A percentile compares a stretch with the other conserved stretches of the same genome.
Conservation (phyloP, 1,140 invertebrate genomes). For the Lucilia sericata region DNA sequence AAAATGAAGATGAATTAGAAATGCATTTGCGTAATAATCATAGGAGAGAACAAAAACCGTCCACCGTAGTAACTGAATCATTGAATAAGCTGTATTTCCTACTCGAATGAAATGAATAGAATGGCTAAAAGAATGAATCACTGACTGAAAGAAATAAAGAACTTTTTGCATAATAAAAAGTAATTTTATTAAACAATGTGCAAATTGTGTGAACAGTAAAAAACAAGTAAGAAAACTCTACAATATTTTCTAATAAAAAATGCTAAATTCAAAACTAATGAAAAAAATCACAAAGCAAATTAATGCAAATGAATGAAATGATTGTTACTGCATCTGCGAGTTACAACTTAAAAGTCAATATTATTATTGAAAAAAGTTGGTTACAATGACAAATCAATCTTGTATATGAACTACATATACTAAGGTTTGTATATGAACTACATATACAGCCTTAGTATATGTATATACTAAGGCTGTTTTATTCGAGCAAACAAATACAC, state of each 20-base stretch:
- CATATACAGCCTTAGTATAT: too few species aligned
- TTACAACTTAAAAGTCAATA: background rate
- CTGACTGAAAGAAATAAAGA: background rate
- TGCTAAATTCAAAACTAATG: too few species aligned
- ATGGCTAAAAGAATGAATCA: too few species aligned
- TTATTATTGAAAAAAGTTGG: background rate
- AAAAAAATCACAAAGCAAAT: too few species aligned
- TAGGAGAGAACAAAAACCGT: background rate
- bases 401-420: background rate
- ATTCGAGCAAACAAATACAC: too few species aligned
- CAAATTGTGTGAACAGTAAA: background rate
- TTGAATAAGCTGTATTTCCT: too few species aligned
- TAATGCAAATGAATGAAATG: too few species aligned
- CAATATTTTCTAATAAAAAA: slow-evolving; percentile 11
- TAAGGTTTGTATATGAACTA: background rate
- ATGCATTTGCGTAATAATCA: background rate
- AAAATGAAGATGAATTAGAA: slow-evolving; percentile 21
- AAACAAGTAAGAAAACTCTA: background rate
- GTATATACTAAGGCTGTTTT: background rate
- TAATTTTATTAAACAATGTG: background rate
- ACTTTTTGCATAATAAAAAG: slow-evolving; percentile 16
- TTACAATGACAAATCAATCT: background rate
- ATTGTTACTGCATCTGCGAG: too few species aligned
- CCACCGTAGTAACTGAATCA: background rate
- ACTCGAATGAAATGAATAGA: too few species aligned